Conservation (phyloP, 2,113 vertebrate species). For the Labrus mixtus region DNA sequence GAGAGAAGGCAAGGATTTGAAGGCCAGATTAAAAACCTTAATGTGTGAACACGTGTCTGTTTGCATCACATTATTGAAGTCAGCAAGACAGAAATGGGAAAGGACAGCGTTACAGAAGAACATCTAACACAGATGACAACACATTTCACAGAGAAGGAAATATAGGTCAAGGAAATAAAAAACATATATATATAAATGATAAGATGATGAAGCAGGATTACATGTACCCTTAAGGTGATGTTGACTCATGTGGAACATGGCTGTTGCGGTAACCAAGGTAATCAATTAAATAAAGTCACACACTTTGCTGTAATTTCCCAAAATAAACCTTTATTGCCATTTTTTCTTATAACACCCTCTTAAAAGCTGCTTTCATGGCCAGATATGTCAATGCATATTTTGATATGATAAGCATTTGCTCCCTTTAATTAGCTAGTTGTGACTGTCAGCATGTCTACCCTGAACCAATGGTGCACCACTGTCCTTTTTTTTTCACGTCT, state of each 20-base stretch:
- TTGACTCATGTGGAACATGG: too few relatives aligned
- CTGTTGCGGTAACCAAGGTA: too few relatives aligned
- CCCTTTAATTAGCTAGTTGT: slow-evolving; percentile 46
- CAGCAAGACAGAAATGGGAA: not conserved
- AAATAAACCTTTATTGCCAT: not conserved
- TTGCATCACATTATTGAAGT: slow-evolving; percentile 12
- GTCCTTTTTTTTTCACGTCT: not conserved
- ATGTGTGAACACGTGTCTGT: slow-evolving; percentile 12
- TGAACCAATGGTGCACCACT: slow-evolving; percentile 19
- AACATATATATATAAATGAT: not conserved
- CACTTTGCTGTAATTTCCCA: too few relatives aligned
- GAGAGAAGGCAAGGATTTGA: not conserved
- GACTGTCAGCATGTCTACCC: slow-evolving; percentile 5
- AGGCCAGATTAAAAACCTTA: slow-evolving; percentile 36
- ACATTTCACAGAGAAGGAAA: not conserved
- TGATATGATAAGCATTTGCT: slow-evolving; percentile 8
- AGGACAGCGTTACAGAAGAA: not conserved
- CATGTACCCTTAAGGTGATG: not conserved
- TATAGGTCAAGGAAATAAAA: not conserved
- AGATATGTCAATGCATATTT: not conserved
- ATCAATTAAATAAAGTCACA: too few relatives aligned
- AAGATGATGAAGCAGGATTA: not conserved
- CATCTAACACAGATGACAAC: not conserved
- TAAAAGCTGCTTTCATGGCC: slow-evolving; percentile 1
- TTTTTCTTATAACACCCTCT: not conserved